A percentile compares a stretch with the other conserved stretches of the same genome.
phyloP scores from a whole-genome alignment of 2,113 vertebrate species.

The Ifrita kowaldi region DNA sequence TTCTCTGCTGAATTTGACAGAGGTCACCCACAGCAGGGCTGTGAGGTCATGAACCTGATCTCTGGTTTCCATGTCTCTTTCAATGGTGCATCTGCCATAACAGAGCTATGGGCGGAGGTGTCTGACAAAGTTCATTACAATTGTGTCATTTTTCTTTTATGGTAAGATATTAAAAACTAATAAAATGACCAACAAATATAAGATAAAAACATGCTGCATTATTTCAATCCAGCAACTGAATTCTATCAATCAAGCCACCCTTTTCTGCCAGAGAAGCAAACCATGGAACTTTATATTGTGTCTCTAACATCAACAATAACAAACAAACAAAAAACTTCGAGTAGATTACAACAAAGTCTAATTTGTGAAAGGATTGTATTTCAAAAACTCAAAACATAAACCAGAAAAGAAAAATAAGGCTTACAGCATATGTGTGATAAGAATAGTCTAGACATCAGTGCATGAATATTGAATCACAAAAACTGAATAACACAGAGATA shows the following conservation, averaged over 20 bases:
- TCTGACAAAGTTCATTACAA: conserved; percentile 11
- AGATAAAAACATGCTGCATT: conserved; percentile 54
- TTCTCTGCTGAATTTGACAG: neutral
- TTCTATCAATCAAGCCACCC: conserved; percentile 62
- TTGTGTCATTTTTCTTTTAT: conserved; percentile 23
- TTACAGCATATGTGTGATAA: conserved; percentile 49
- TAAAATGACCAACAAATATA: conserved; percentile 39
- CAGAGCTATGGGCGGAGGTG: neutral
- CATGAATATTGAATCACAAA: conserved; percentile 64
- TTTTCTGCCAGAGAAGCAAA: conserved; percentile 55
- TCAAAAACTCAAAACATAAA: conserved; percentile 44
- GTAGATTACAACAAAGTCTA: conserved; percentile 45
- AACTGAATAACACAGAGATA: conserved; percentile 51
- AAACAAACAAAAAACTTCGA: conserved; percentile 1
- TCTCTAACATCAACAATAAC: neutral
- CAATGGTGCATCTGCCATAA: neutral
- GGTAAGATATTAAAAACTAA: conserved; percentile 35
- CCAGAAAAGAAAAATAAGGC: neutral
- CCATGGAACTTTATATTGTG: neutral
- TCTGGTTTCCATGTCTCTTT: neutral
- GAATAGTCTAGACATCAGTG: conserved; percentile 58
- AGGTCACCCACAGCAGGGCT: neutral
- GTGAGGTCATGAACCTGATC: neutral
- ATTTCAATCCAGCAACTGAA: conserved; percentile 52
- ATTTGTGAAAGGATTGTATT: conserved; percentile 42